Conservation (phyloP, 2,113 vertebrate species). For the Stigmatopora nigra region DNA sequence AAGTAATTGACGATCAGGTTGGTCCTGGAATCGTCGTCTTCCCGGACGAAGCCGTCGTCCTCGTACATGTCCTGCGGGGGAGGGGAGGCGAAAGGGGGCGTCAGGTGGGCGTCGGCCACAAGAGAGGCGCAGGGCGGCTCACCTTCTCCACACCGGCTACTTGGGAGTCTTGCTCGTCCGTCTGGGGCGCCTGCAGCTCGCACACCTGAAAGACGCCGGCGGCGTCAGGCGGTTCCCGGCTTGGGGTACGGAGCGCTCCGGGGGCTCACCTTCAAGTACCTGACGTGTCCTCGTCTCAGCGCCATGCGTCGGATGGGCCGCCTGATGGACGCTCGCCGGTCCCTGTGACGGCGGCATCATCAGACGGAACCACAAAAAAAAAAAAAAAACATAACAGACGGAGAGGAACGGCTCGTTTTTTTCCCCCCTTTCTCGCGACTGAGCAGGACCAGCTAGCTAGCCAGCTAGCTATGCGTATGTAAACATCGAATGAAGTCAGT, state of each 20-base stretch:
- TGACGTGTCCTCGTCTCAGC: constrained; percentile 69
- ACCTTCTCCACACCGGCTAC: constrained; percentile 54
- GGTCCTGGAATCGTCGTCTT: constrained; percentile 86
- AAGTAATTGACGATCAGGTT: constrained; percentile 98
- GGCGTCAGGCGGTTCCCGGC: neutral
- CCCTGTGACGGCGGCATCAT: neutral
- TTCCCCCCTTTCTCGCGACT: too few species aligned
- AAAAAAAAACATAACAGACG: neutral
- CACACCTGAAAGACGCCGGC: constrained; percentile 52
- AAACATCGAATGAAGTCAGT: too few species aligned
- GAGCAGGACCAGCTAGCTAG: too few species aligned
- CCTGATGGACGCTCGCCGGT: neutral
- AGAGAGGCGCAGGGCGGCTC: neutral
- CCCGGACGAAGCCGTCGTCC: constrained; percentile 85
- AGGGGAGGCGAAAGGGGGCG: neutral
- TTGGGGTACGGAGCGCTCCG: neutral
- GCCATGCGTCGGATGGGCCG: constrained; percentile 59
- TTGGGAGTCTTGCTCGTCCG: constrained; percentile 54
- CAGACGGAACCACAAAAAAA: neutral
- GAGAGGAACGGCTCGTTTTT: too few species aligned
- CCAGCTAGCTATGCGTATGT: too few species aligned
- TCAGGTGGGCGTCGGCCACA: neutral
- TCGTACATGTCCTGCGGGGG: constrained; percentile 68
- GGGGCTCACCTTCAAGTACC: constrained; percentile 70
- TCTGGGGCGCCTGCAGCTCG: constrained; percentile 69